Percentiles rank a stretch among this genome's conserved stretches.
phyloP scores from a whole-genome alignment of 23 tunicate species.

The Aplidium turbinatum region DNA sequence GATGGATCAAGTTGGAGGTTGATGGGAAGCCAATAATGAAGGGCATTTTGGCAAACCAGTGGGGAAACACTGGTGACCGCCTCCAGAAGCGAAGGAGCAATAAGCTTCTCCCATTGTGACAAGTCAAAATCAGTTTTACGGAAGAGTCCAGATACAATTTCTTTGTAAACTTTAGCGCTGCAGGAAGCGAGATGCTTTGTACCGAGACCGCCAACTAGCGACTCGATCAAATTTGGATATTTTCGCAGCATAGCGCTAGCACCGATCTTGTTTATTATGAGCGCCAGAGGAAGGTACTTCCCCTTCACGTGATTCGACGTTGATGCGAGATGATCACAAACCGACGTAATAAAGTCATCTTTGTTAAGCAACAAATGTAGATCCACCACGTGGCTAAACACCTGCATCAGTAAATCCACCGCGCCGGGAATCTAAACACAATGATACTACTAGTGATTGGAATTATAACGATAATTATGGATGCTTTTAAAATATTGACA shows the following conservation, averaged over 20 bases:
- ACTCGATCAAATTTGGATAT: conserved; percentile 25
- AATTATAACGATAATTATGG: background rate
- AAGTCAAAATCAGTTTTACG: background rate
- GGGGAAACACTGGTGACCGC: conserved; percentile 10
- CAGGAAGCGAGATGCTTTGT: conserved; percentile 54
- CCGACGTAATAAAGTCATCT: background rate
- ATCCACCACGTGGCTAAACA: conserved; percentile 14
- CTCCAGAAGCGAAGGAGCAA: conserved; percentile 8
- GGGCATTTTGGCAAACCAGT: conserved; percentile 35
- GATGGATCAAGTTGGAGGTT: conserved; percentile 34
- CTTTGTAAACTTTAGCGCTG: conserved; percentile 44
- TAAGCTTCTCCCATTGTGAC: conserved; percentile 16
- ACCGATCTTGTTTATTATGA: conserved; percentile 33
- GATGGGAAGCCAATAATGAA: conserved; percentile 48
- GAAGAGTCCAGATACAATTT: background rate
- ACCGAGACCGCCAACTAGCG: conserved; percentile 32
- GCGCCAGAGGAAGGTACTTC: conserved; percentile 44
- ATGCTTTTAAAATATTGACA: background rate
- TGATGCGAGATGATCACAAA: conserved; percentile 28
- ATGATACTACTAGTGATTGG: background rate
- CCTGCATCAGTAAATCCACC: conserved; percentile 35
- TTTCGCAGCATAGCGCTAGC: conserved; percentile 6
- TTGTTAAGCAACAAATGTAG: background rate
- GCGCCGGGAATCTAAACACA: conserved; percentile 51
- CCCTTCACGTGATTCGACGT: conserved; percentile 62